Conservation (phyloP, 1,140 invertebrate genomes). For the Drosophila sechellia region DNA sequence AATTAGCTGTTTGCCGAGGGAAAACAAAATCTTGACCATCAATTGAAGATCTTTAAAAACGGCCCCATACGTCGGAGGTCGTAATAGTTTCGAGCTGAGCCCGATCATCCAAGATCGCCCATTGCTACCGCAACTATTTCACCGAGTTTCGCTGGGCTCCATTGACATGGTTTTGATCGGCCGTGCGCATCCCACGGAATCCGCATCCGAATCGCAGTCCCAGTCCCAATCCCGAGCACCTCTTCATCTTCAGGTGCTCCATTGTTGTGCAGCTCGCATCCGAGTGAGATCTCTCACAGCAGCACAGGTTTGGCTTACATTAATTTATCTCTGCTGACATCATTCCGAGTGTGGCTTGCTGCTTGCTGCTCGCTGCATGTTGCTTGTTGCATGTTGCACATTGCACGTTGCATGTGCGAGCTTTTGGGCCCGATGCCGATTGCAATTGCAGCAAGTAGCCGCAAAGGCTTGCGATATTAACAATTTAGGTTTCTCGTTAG, state of each 20-base stretch:
- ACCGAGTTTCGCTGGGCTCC: constrained; percentile 72
- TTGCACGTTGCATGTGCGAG: constrained; percentile 71
- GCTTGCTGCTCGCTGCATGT: constrained; percentile 67
- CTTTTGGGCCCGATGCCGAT: constrained; percentile 62
- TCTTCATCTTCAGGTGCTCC: constrained; percentile 29
- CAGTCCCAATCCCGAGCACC: constrained; percentile 11
- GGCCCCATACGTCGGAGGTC: not conserved
- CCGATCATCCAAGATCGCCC: not conserved
- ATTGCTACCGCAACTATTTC: constrained; percentile 67
- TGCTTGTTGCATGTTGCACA: constrained; percentile 54
- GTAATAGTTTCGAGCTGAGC: constrained; percentile 7
- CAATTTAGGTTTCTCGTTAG: constrained; percentile 45
- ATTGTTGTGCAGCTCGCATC: constrained; percentile 50
- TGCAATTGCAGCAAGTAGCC: constrained; percentile 60
- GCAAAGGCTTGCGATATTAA: constrained; percentile 72
- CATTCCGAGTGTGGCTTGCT: constrained; percentile 72
- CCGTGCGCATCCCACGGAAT: constrained; percentile 65
- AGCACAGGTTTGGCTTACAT: constrained; percentile 64
- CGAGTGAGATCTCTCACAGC: constrained; percentile 69
- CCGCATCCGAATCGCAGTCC: constrained; percentile 5
- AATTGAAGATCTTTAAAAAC: not conserved
- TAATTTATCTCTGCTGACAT: constrained; percentile 75
- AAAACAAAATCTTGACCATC: not conserved
- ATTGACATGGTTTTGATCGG: constrained; percentile 73
- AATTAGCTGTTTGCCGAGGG: not conserved